phyloP scores from a whole-genome alignment of 1,140 invertebrate genomes.

The Atopsyche davidsoni region DNA sequence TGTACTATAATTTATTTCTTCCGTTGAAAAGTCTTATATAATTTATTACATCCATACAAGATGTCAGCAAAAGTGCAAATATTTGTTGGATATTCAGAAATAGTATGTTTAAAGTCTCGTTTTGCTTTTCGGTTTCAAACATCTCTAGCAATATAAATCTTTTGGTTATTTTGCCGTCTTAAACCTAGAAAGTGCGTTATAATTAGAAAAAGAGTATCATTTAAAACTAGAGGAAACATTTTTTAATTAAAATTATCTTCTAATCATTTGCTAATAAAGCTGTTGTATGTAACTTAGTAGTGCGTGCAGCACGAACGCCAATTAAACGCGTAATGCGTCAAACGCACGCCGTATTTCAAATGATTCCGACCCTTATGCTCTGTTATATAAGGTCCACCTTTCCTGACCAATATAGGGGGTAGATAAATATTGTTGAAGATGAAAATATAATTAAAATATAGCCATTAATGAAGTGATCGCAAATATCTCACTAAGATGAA shows the following conservation, averaged over 20 bases:
- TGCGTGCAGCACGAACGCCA: constrained; percentile 23
- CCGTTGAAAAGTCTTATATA: no score
- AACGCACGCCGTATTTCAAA: constrained; percentile 5
- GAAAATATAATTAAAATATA: constrained; percentile 21
- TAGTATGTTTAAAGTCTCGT: no score
- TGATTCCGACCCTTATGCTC: constrained; percentile 5
- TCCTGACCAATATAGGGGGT: background rate
- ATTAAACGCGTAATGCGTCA: constrained; percentile 21
- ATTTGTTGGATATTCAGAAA: no score
- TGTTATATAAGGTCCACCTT: no score
- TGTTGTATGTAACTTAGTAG: constrained; percentile 25
- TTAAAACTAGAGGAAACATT: background rate
- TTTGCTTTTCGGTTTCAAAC: no score
- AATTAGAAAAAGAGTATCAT: background rate
- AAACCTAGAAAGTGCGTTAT: background rate
- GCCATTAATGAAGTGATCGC: constrained; percentile 14
- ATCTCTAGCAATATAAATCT: no score
- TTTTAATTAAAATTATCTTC: constrained; percentile 23
- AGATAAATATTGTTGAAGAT: constrained; percentile 3
- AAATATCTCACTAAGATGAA: no score
- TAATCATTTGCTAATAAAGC: constrained; percentile 27
- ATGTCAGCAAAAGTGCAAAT: no score
- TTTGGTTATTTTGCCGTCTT: background rate
- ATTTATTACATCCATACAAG: no score
- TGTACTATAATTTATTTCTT: background rate